A percentile compares a stretch with the other conserved stretches of the same genome.
Conservation (phyloP, 2,888 invertebrate species). For the Drosophila pseudotakahashii region DNA sequence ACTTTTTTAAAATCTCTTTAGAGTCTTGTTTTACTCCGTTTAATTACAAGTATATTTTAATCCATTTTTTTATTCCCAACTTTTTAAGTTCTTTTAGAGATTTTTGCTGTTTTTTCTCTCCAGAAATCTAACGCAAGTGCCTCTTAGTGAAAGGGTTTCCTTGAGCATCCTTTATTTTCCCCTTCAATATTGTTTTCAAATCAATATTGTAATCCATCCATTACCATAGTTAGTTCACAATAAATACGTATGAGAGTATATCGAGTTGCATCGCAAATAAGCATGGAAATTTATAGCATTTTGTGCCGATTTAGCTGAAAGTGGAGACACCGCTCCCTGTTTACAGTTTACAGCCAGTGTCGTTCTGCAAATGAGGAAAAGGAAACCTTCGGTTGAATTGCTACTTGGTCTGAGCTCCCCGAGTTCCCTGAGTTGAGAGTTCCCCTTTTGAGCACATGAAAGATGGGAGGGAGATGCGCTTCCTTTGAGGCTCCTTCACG, state of each 20-base stretch:
- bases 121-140: neutral
- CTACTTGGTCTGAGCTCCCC: conserved; percentile 16
- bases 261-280: conserved; percentile 24
- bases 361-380: conserved; percentile 26
- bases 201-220: neutral
- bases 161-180: neutral
- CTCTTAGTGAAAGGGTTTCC: neutral
- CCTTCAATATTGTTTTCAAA: neutral
- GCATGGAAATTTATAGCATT: conserved; percentile 37
- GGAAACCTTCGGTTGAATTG: conserved; percentile 34
- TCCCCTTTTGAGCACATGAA: neutral
- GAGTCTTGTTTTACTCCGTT: neutral
- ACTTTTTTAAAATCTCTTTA: neutral
- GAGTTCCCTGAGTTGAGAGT: conserved; percentile 8
- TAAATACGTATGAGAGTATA: conserved; percentile 11
- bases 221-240: conserved; percentile 19
- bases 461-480: conserved; percentile 17
- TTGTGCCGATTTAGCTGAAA: conserved; percentile 29
- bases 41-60: neutral
- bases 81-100: neutral
- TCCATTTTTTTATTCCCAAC: neutral
- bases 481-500: conserved; percentile 31
- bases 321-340: conserved; percentile 6
- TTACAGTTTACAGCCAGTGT: conserved; percentile 6
- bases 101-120: neutral